Evolutionary conservation across 2,113 vertebrate genomes (phyloP).

Genomic region (Aegotheles bennettii): DNA sequence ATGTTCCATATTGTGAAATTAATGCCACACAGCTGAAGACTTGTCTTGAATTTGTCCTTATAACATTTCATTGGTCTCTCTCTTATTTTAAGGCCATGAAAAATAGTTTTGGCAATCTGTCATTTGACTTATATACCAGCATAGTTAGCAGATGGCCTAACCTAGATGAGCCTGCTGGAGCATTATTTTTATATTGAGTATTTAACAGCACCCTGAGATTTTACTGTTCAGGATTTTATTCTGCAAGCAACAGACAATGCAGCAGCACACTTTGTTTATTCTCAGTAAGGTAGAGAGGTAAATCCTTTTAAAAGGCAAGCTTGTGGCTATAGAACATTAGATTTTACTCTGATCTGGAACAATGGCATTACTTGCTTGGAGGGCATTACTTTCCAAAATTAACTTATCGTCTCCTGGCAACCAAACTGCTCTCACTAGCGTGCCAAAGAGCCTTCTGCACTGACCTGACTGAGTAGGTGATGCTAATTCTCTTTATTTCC

Average conservation of each 20-base stretch:
- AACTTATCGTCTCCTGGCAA: conserved; percentile 55
- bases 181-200: not conserved
- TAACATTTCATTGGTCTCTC: not conserved
- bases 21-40: not conserved
- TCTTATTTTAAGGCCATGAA: not conserved
- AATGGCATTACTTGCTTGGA: conserved; percentile 8
- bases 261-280: not conserved
- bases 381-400: conserved; percentile 52
- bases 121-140: conserved; percentile 18
- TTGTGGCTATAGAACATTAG: not conserved
- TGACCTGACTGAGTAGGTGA: not conserved
- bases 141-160: conserved; percentile 34
- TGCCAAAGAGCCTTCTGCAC: not conserved
- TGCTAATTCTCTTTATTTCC: not conserved
- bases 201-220: conserved; percentile 6
- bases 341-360: not conserved
- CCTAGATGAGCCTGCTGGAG: not conserved
- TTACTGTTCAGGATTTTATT: not conserved
- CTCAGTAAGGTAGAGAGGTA: not conserved
- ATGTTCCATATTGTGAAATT: not conserved
- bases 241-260: not conserved
- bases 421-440: not conserved
- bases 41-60: not conserved
- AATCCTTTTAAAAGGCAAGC: conserved; percentile 3
- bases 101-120: not conserved